phyloP scores from a whole-genome alignment of 2,888 invertebrate species.

The Mesochorus sp. region DNA sequence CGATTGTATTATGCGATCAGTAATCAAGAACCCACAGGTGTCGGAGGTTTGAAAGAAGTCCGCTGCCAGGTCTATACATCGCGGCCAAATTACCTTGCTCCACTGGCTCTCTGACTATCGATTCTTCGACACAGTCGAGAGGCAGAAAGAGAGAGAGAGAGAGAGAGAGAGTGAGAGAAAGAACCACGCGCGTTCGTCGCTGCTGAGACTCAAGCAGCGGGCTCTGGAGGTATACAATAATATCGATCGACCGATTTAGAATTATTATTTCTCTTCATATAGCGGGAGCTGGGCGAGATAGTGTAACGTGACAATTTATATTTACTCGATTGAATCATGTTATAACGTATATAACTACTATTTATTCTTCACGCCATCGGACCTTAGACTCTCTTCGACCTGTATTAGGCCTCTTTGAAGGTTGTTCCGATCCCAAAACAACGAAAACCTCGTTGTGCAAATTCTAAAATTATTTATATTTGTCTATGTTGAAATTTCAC shows the following conservation, averaged over 20 bases:
- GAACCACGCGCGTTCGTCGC: constrained; percentile 1
- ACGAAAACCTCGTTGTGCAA: too few species aligned
- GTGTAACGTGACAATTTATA: constrained; percentile 28
- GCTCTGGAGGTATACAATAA: constrained; percentile 48
- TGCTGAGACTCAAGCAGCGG: constrained; percentile 17
- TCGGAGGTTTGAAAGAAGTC: constrained; percentile 38
- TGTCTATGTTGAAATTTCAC: too few species aligned
- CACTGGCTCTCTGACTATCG: constrained; percentile 45
- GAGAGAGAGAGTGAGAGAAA: neutral
- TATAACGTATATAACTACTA: neutral
- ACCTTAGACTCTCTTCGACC: neutral
- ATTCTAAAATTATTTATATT: too few species aligned
- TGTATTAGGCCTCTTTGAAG: too few species aligned
- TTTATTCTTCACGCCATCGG: neutral
- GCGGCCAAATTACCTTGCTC: constrained; percentile 58
- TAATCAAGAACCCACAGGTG: constrained; percentile 58
- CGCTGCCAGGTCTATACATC: constrained; percentile 27
- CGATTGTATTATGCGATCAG: constrained; percentile 49
- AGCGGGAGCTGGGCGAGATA: constrained; percentile 11
- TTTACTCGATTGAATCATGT: neutral
- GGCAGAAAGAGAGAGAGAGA: constrained; percentile 18
- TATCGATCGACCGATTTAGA: constrained; percentile 58
- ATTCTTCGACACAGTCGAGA: constrained; percentile 48
- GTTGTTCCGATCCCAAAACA: too few species aligned
- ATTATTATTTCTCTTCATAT: constrained; percentile 43